Evolutionary conservation across 2,888 invertebrate species (phyloP).

Genomic region (Diplolepis rosae): DNA sequence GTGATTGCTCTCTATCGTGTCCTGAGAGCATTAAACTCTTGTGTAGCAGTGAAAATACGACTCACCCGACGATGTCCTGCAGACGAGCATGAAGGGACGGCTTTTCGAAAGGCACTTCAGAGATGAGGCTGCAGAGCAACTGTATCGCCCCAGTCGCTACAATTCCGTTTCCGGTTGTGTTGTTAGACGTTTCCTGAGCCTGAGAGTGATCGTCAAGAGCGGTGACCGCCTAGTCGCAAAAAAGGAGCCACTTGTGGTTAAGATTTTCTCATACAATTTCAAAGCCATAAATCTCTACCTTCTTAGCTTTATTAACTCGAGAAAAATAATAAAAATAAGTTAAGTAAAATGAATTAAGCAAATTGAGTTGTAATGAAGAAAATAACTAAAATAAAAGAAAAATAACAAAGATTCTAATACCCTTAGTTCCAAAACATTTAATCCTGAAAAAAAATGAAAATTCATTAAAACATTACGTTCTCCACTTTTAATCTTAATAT

Average conservation of each 20-base stretch:
- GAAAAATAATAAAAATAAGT: neutral
- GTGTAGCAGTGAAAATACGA: conserved; percentile 41
- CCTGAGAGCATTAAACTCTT: conserved; percentile 25
- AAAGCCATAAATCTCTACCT: neutral
- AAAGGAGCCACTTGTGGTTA: conserved; percentile 11
- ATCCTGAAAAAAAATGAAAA: neutral
- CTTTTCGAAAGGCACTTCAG: conserved; percentile 73
- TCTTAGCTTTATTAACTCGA: neutral
- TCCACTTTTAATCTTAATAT: neutral
- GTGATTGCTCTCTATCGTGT: conserved; percentile 30
- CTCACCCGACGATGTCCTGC: conserved; percentile 78
- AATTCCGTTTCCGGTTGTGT: conserved; percentile 68
- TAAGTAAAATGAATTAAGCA: neutral
- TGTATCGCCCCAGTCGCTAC: conserved; percentile 75
- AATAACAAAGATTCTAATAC: no score
- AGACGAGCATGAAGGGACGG: conserved; percentile 72
- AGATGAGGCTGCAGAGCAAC: conserved; percentile 75
- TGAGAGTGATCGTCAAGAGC: conserved; percentile 66
- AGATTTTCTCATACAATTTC: conserved; percentile 7
- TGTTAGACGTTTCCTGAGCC: conserved; percentile 63
- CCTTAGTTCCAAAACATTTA: no score
- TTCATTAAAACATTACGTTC: neutral
- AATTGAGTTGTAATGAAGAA: neutral
- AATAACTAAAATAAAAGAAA: no score
- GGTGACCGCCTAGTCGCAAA: conserved; percentile 58